Evolutionary conservation across 2,888 invertebrate species (phyloP).

Genomic region (Taphrorychus bicolor): DNA sequence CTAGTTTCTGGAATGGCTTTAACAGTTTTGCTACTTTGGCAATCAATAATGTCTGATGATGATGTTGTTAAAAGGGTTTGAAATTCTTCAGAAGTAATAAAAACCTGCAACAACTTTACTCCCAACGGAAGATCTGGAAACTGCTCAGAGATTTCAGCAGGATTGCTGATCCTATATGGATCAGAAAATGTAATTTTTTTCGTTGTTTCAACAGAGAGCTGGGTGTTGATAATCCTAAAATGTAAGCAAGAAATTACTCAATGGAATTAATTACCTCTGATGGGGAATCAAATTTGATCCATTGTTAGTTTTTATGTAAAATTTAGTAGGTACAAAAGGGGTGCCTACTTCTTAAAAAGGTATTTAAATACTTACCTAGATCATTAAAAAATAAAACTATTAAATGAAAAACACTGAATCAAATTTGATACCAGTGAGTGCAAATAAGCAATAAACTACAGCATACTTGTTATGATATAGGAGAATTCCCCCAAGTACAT

Average conservation of each 20-base stretch:
- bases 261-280: too few relatives aligned
- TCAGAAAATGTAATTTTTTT: slow-evolving; percentile 83
- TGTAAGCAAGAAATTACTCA: too few relatives aligned
- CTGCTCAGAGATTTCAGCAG: slow-evolving; percentile 72
- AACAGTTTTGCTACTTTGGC: not conserved
- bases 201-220: slow-evolving; percentile 75
- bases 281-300: too few relatives aligned
- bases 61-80: not conserved
- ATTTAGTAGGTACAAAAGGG: too few relatives aligned
- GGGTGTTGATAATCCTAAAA: slow-evolving; percentile 79
- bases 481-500: slow-evolving; percentile 84
- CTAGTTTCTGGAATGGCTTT: too few relatives aligned
- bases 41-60: not conserved
- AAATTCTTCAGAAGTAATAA: slow-evolving; percentile 71
- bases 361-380: too few relatives aligned
- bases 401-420: too few relatives aligned
- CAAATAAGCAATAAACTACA: not conserved
- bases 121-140: slow-evolving; percentile 81
- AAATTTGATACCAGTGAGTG: slow-evolving; percentile 3
- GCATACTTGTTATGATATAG: slow-evolving; percentile 88
- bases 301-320: too few relatives aligned
- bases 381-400: too few relatives aligned
- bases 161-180: slow-evolving; percentile 82
- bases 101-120: slow-evolving; percentile 80
- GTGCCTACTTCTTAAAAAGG: too few relatives aligned